phyloP scores from a whole-genome alignment of 2,888 invertebrate genomes.

The Dilophus febrilis region DNA sequence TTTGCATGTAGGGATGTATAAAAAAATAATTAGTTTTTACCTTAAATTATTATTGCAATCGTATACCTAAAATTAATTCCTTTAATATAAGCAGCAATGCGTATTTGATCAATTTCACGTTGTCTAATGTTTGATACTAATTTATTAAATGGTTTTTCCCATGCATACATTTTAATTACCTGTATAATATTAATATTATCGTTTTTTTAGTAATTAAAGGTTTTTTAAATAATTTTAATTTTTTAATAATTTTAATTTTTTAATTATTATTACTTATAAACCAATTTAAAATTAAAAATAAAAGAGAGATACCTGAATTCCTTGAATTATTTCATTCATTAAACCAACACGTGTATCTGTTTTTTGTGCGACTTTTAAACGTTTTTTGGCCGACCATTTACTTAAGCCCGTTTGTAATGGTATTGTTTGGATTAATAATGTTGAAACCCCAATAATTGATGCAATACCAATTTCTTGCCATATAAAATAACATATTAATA shows the following conservation, averaged over 20 bases:
- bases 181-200: conserved; percentile 52
- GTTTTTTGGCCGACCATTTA: conserved; percentile 27
- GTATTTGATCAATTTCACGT: conserved; percentile 44
- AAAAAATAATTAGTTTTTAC: too few relatives aligned
- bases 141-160: conserved; percentile 80
- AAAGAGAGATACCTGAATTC: conserved; percentile 71
- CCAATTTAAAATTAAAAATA: conserved; percentile 66
- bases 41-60: too few relatives aligned
- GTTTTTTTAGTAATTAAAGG: conserved; percentile 31
- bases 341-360: conserved; percentile 82
- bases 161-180: conserved; percentile 94
- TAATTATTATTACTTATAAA: conserved; percentile 61
- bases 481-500: conserved; percentile 54
- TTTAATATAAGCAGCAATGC: conserved; percentile 44
- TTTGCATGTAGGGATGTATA: too few relatives aligned
- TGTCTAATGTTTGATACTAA: conserved; percentile 61
- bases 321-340: conserved; percentile 88
- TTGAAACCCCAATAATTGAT: conserved; percentile 58
- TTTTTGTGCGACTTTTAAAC: conserved; percentile 62
- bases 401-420: conserved; percentile 53
- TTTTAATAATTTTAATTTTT: too few relatives aligned
- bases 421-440: conserved; percentile 59
- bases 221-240: too few relatives aligned
- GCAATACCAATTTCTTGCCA: conserved; percentile 57
- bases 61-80: conserved; percentile 47